phyloP scores from a whole-genome alignment of 2,888 invertebrate genomes.

The Diplolepis rosae region DNA sequence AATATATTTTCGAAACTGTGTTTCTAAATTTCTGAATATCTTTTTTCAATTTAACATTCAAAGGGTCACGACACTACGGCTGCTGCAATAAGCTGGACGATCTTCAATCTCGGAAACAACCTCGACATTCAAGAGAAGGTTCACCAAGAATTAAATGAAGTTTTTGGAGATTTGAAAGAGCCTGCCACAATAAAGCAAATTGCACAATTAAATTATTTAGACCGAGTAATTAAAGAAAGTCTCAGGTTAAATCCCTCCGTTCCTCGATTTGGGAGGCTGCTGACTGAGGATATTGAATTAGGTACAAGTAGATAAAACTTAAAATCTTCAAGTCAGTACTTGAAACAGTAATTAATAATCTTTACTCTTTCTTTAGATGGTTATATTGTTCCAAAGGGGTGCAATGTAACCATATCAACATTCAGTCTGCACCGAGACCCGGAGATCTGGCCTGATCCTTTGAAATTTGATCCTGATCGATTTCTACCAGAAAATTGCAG shows the following conservation, averaged over 20 bases:
- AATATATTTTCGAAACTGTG: background rate
- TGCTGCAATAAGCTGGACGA: slow-evolving; percentile 74
- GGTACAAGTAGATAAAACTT: slow-evolving; percentile 62
- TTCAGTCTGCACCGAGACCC: slow-evolving; percentile 75
- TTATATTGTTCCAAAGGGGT: slow-evolving; percentile 71
- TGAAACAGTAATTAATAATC: no score
- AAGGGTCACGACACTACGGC: slow-evolving; percentile 76
- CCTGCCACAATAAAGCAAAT: slow-evolving; percentile 66
- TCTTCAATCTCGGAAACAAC: slow-evolving; percentile 73
- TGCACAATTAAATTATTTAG: slow-evolving; percentile 75
- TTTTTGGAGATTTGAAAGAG: slow-evolving; percentile 65
- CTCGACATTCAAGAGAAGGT: slow-evolving; percentile 74
- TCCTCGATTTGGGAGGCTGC: slow-evolving; percentile 74
- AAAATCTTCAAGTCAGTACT: no score
- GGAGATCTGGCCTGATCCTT: slow-evolving; percentile 74
- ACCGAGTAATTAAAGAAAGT: slow-evolving; percentile 77
- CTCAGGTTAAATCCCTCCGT: slow-evolving; percentile 77
- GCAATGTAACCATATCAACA: slow-evolving; percentile 62
- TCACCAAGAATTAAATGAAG: slow-evolving; percentile 68
- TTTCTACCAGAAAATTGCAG: slow-evolving; percentile 70
- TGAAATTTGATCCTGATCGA: slow-evolving; percentile 73
- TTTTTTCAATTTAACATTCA: background rate
- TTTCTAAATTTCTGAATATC: background rate
- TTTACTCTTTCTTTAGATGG: slow-evolving; percentile 64
- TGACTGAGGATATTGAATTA: slow-evolving; percentile 73